These are phyloP conservation scores for Proisotoma minuta DNA, from an alignment of 2,888 invertebrate species.

Conservation along the genomic window DNA sequence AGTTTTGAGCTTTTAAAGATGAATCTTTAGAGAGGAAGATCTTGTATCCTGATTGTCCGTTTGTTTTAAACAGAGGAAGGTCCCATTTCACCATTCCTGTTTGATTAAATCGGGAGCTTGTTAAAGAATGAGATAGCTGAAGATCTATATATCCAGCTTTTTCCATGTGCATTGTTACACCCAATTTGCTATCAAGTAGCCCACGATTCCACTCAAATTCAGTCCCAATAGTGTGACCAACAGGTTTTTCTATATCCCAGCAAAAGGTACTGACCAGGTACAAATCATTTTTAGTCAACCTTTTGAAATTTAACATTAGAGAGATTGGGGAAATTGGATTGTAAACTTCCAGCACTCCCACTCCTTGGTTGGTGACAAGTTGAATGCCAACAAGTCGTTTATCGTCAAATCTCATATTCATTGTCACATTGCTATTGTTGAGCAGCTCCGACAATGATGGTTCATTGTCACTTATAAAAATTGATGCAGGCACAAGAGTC, in stretches of 20 bases:
- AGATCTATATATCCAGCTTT: conserved; percentile 34
- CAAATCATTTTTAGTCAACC: conserved; percentile 26
- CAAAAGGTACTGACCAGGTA: conserved; percentile 44
- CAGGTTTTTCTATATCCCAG: conserved; percentile 46
- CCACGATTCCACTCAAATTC: conserved; percentile 25
- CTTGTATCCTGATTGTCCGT: conserved; percentile 46
- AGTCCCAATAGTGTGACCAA: conserved; percentile 43
- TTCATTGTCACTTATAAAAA: conserved; percentile 14
- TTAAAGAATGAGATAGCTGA: conserved; percentile 27
- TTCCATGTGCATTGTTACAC: conserved; percentile 24
- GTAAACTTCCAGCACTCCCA: conserved; percentile 41
- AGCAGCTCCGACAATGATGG: conserved; percentile 23
- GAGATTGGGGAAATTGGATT: conserved; percentile 48
- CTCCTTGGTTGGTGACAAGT: conserved; percentile 36
- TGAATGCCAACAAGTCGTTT: conserved; percentile 39
- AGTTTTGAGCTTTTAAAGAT: conserved; percentile 21
- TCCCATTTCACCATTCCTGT: conserved; percentile 43
- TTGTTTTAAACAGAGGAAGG: conserved; percentile 8
- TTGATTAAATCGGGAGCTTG: conserved; percentile 37
- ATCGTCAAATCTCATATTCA: conserved; percentile 27
- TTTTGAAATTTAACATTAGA: conserved; percentile 41
- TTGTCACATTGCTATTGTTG: conserved; percentile 28
- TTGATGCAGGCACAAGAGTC: conserved; percentile 29
- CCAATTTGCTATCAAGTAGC: conserved; percentile 13
- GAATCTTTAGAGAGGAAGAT: conserved; percentile 30